Evolutionary conservation across 2,888 invertebrate species (phyloP).

Genomic region (Temnothorax ravouxi): DNA sequence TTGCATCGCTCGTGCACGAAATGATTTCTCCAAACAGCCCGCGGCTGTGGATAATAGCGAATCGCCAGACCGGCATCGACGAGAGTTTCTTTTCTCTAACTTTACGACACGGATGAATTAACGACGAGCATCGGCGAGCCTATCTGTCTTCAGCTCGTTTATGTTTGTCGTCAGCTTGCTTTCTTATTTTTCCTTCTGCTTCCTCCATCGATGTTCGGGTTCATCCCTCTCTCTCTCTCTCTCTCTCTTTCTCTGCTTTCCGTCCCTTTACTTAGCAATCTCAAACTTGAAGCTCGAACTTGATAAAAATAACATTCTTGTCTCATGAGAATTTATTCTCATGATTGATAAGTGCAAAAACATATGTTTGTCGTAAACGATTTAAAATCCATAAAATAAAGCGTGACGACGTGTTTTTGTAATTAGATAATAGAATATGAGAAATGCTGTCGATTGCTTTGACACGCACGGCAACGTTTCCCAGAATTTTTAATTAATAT

Average conservation of each 20-base stretch:
- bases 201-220: neutral
- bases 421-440: neutral
- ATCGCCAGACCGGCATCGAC: slow-evolving; percentile 55
- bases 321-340: neutral
- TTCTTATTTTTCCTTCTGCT: neutral
- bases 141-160: slow-evolving; percentile 14
- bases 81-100: slow-evolving; percentile 52
- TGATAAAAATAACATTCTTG: neutral
- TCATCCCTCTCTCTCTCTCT: neutral
- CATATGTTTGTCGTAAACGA: no score
- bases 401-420: neutral
- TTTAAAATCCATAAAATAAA: neutral
- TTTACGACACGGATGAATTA: slow-evolving; percentile 31
- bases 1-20: slow-evolving; percentile 75
- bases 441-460: neutral
- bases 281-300: neutral
- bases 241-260: neutral
- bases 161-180: neutral
- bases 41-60: slow-evolving; percentile 74
- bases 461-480: neutral
- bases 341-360: neutral
- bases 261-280: neutral
- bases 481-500: slow-evolving; percentile 17
- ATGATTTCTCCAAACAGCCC: slow-evolving; percentile 79
- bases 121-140: slow-evolving; percentile 4